Conservation (phyloP, 2,888 invertebrate species). For the Dynastes hyllus region DNA sequence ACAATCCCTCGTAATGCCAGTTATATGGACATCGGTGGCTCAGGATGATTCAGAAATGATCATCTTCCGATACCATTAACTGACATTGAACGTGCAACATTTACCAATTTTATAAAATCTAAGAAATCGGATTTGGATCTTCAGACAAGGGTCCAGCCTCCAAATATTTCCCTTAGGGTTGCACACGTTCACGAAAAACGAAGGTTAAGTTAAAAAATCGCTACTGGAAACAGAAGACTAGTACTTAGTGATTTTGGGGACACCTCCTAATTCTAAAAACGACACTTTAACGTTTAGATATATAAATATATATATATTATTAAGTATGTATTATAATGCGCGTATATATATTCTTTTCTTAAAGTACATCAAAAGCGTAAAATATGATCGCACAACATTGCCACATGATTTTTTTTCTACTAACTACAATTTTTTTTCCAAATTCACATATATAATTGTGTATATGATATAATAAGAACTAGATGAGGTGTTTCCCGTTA, state of each 20-base stretch:
- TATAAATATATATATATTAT: slow-evolving; percentile 50
- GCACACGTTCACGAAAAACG: slow-evolving; percentile 7
- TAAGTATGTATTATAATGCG: not conserved
- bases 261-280: slow-evolving; percentile 19
- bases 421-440: slow-evolving; percentile 49
- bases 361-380: slow-evolving; percentile 58
- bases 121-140: slow-evolving; percentile 53
- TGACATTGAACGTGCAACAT: slow-evolving; percentile 55
- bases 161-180: slow-evolving; percentile 56
- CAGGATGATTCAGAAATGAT: slow-evolving; percentile 64
- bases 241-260: slow-evolving; percentile 1
- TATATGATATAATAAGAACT: slow-evolving; percentile 24
- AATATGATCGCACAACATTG: slow-evolving; percentile 57
- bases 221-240: not conserved
- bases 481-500: slow-evolving; percentile 22
- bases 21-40: slow-evolving; percentile 68
- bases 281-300: slow-evolving; percentile 27
- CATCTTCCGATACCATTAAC: slow-evolving; percentile 68
- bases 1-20: slow-evolving; percentile 56
- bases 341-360: slow-evolving; percentile 22
- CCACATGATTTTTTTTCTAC: slow-evolving; percentile 62
- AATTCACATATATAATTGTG: slow-evolving; percentile 13
- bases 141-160: slow-evolving; percentile 69
- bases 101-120: not conserved
- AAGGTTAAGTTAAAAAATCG: not conserved